Evolutionary conservation across 2,113 vertebrate genomes (phyloP).

Genomic region (Corapipo altera): DNA sequence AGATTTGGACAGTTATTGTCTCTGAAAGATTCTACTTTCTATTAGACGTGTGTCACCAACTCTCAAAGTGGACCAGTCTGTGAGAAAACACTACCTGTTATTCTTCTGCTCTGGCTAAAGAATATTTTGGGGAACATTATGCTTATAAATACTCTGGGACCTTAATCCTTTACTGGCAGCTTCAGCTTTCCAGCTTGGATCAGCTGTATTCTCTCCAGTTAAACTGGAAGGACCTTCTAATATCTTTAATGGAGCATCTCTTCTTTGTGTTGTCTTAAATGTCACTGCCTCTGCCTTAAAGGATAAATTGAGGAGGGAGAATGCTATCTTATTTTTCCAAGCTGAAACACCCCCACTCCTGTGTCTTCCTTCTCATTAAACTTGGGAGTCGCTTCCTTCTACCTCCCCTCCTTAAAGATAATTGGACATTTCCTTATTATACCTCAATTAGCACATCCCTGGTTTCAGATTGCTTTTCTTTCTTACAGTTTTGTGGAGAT

Average conservation of each 20-base stretch:
- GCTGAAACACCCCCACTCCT: background rate
- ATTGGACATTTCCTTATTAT: background rate
- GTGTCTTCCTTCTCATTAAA: background rate
- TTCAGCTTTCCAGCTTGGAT: background rate
- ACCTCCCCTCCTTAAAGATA: background rate
- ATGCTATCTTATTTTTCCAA: background rate
- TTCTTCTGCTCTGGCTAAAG: background rate
- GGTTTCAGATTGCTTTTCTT: background rate
- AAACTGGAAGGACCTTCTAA: background rate
- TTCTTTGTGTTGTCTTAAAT: background rate
- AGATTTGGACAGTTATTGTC: background rate
- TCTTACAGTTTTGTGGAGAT: background rate
- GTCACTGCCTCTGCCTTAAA: background rate
- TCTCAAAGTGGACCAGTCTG: background rate
- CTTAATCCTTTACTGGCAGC: background rate
- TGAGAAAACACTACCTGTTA: background rate
- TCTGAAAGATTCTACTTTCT: background rate
- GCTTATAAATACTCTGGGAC: background rate
- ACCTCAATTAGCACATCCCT: background rate
- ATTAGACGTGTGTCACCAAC: accelerated
- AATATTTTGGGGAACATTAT: background rate
- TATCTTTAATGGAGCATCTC: background rate
- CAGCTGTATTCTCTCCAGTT: background rate
- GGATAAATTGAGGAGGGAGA: background rate
- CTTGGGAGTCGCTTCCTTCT: background rate